These are phyloP conservation scores for Stigmatopora argus DNA, from an alignment of 2,113 vertebrate genomes.

Conservation along the genomic window DNA sequence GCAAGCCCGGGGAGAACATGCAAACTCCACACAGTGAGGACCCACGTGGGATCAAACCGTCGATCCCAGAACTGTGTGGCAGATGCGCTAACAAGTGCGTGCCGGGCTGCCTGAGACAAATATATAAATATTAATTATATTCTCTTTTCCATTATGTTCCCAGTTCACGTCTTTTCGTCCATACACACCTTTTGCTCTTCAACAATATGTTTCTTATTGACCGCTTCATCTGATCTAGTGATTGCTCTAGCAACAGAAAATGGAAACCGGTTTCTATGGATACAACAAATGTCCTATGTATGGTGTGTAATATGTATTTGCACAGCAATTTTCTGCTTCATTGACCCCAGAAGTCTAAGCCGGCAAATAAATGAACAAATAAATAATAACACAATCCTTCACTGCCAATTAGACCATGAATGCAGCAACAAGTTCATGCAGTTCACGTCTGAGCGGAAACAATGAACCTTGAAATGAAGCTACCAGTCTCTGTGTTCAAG, in stretches of 20 bases:
- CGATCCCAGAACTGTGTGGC: too few relatives aligned
- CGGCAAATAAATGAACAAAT: constrained; percentile 57
- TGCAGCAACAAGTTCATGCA: constrained; percentile 41
- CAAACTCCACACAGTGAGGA: too few relatives aligned
- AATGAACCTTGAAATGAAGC: constrained; percentile 48
- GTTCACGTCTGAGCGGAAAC: constrained; percentile 39
- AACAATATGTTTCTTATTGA: constrained; percentile 20
- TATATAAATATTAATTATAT: constrained; percentile 5
- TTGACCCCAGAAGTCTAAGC: constrained; percentile 56
- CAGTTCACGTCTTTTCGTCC: constrained; percentile 5
- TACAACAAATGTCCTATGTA: constrained; percentile 53
- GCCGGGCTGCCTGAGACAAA: too few relatives aligned
- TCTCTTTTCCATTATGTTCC: not conserved
- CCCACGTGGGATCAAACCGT: too few relatives aligned
- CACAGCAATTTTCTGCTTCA: constrained; percentile 61
- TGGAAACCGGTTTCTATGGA: constrained; percentile 52
- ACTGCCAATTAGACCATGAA: constrained; percentile 47
- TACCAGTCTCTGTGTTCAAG: constrained; percentile 3
- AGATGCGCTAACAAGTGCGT: too few relatives aligned
- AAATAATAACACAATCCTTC: constrained; percentile 52
- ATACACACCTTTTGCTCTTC: constrained; percentile 16
- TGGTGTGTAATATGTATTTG: constrained; percentile 59
- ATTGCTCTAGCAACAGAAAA: constrained; percentile 50
- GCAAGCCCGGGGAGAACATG: too few relatives aligned
- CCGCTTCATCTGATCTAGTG: constrained; percentile 50